phyloP scores from a whole-genome alignment of 2,888 invertebrate species.

The Alsophila aescularia region DNA sequence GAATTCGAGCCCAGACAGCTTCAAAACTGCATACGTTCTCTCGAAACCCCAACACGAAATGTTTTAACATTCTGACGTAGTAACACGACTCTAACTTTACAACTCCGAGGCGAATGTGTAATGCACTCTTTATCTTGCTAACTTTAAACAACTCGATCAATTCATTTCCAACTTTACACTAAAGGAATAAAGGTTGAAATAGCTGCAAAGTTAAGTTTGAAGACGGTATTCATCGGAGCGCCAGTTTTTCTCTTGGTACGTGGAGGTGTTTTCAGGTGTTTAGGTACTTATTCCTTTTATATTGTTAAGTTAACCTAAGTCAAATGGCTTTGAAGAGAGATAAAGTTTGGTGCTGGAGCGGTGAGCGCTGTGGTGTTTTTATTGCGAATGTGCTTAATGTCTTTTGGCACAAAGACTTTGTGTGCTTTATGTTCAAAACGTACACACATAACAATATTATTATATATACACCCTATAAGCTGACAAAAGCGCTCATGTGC shows the following conservation, averaged over 20 bases:
- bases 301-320: conserved; percentile 44
- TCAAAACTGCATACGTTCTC: conserved; percentile 42
- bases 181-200: conserved; percentile 13
- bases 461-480: no score
- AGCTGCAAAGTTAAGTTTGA: conserved; percentile 20
- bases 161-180: conserved; percentile 30
- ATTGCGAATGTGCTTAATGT: conserved; percentile 21
- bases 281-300: conserved; percentile 46
- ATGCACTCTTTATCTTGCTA: conserved; percentile 52
- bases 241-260: conserved; percentile 52
- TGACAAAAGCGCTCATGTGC: no score
- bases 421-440: no score
- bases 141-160: conserved; percentile 6
- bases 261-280: conserved; percentile 50
- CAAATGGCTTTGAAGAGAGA: conserved; percentile 34
- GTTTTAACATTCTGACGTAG: conserved; percentile 54
- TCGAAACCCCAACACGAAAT: conserved; percentile 29
- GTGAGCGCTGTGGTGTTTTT: conserved; percentile 17
- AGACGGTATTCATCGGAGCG: conserved; percentile 43
- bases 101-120: conserved; percentile 55
- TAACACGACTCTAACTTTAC: conserved; percentile 56
- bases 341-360: conserved; percentile 23
- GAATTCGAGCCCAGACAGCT: conserved; percentile 25
- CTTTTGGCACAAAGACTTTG: conserved; percentile 5
- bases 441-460: no score